Conservation (phyloP, 2,113 vertebrate genomes). For the Pseudonaja textilis region DNA sequence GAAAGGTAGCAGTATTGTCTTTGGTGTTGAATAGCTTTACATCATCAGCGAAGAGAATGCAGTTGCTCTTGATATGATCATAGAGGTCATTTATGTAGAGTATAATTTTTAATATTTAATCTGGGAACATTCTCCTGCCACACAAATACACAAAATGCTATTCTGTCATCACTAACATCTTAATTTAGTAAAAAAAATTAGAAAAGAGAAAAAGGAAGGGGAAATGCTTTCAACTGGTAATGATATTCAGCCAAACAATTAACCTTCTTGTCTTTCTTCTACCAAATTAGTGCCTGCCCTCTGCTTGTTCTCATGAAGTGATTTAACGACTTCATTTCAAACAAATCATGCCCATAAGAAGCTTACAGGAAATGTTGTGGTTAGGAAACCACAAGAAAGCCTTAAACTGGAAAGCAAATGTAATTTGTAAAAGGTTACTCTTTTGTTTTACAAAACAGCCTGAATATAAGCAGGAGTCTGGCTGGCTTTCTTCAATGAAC, state of each 20-base stretch:
- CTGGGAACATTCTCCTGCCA: conserved; percentile 17
- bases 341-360: not conserved
- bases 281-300: conserved; percentile 32
- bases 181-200: conserved; percentile 30
- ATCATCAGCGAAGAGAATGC: no score
- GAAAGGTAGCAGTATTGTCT: no score
- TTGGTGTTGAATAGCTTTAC: no score
- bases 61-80: no score
- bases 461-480: not conserved
- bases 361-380: conserved; percentile 6
- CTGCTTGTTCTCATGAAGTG: not conserved
- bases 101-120: conserved; percentile 15
- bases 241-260: conserved; percentile 57
- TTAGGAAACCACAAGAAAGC: not conserved
- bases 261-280: conserved; percentile 37
- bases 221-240: conserved; percentile 36
- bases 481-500: not conserved
- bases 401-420: not conserved
- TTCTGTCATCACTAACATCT: conserved; percentile 35
- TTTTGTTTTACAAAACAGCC: not conserved
- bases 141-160: conserved; percentile 14
- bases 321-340: conserved; percentile 26
- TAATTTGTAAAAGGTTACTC: not conserved
- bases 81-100: no score
- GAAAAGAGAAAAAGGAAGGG: not conserved